Evolutionary conservation across 1,140 invertebrate species (phyloP).

Genomic region (Bradysia coprophila): DNA sequence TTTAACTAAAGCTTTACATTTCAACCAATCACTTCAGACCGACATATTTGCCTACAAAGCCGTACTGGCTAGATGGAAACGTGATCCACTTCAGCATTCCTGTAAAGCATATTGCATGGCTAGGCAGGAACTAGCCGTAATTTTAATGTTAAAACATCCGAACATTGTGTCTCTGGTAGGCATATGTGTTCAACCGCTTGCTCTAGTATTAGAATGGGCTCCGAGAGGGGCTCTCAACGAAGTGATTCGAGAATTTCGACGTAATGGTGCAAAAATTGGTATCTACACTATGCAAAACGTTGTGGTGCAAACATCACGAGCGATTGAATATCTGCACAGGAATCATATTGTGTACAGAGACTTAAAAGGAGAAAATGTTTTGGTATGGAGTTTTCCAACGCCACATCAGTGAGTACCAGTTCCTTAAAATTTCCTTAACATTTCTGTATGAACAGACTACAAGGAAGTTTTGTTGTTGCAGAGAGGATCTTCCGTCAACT

Average conservation of each 20-base stretch:
- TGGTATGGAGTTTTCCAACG: slow-evolving; percentile 83
- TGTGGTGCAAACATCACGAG: slow-evolving; percentile 79
- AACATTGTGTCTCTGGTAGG: slow-evolving; percentile 88
- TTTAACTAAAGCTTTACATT: too few species aligned
- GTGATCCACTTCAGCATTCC: slow-evolving; percentile 76
- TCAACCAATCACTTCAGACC: slow-evolving; percentile 10
- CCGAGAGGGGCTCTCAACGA: slow-evolving; percentile 73
- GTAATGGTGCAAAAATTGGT: slow-evolving; percentile 63
- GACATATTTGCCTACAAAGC: slow-evolving; percentile 31
- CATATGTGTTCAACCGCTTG: slow-evolving; percentile 72
- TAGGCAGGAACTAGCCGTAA: slow-evolving; percentile 81
- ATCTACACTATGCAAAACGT: slow-evolving; percentile 67
- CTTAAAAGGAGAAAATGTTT: slow-evolving; percentile 94
- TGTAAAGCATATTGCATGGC: slow-evolving; percentile 91
- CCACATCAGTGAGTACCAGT: slow-evolving; percentile 19
- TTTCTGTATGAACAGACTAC: not conserved
- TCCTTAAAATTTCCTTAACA: not conserved
- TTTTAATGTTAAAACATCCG: slow-evolving; percentile 66
- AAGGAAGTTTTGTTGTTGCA: slow-evolving; percentile 1
- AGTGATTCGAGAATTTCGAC: slow-evolving; percentile 60
- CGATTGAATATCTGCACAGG: slow-evolving; percentile 89
- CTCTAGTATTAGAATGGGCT: slow-evolving; percentile 77
- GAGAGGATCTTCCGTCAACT: slow-evolving; percentile 34
- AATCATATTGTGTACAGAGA: slow-evolving; percentile 91
- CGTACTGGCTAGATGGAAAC: slow-evolving; percentile 73